A percentile compares a stretch with the other conserved stretches of the same genome.
These are phyloP conservation scores for Virgularia gustaviana DNA, from an alignment of 92 coral and sea anemone genomes.

Conservation along the genomic window DNA sequence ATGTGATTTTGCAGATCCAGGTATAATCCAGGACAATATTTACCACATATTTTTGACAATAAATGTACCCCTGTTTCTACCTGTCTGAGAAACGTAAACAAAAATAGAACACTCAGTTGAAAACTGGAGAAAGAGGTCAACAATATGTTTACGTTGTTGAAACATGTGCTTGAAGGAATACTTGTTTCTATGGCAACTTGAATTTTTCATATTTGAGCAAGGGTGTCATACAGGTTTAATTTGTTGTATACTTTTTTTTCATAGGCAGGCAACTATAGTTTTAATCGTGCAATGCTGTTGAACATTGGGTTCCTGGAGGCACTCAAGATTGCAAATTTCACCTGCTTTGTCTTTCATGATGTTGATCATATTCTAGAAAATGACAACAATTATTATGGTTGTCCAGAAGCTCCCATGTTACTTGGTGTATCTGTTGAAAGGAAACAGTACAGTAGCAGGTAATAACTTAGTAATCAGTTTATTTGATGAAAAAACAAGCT, in stretches of 20 bases:
- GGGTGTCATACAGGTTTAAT: background rate
- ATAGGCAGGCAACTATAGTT: constrained; percentile 54
- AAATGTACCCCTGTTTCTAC: too few relatives aligned
- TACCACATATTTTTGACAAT: too few relatives aligned
- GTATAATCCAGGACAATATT: too few relatives aligned
- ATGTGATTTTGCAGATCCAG: too few relatives aligned
- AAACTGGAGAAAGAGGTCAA: background rate
- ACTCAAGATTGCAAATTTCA: constrained; percentile 55
- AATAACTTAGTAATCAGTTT: background rate
- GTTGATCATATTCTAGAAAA: constrained; percentile 90
- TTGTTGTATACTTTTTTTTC: background rate
- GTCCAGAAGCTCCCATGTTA: constrained; percentile 85
- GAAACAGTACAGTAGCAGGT: too few relatives aligned
- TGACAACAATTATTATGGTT: constrained; percentile 83
- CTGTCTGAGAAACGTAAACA: too few relatives aligned
- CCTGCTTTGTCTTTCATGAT: constrained; percentile 87
- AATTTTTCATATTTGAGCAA: background rate
- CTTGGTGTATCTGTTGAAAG: constrained; percentile 86
- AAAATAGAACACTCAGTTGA: too few relatives aligned
- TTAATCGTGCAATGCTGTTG: constrained; percentile 91
- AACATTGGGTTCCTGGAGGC: constrained; percentile 91
- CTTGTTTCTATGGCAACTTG: background rate
- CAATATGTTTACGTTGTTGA: background rate
- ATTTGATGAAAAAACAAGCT: too few relatives aligned
- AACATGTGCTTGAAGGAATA: background rate